Evolutionary conservation across 2,797 vertebrate genomes (phyloP).

Genomic region (Rhynchotus rufescens): DNA sequence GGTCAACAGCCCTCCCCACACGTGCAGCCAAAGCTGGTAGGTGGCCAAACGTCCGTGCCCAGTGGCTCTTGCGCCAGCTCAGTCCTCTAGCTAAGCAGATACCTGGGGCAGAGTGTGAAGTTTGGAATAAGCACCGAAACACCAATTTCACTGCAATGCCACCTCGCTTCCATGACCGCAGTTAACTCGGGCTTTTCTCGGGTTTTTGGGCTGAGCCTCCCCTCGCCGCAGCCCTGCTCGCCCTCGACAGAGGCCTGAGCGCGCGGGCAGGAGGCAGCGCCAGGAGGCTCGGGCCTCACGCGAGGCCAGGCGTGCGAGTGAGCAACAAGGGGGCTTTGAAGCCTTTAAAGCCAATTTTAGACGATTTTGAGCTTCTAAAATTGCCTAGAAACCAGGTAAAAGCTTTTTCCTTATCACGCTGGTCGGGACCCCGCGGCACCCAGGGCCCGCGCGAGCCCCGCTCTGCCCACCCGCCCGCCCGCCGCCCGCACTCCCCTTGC

Average conservation of each 20-base stretch:
- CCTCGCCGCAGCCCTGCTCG: not conserved
- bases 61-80: not conserved
- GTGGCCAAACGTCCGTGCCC: not conserved
- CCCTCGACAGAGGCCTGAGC: fast-evolving
- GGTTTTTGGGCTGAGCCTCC: not conserved
- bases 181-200: not conserved
- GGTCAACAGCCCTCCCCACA: not conserved
- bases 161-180: not conserved
- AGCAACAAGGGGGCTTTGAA: not conserved
- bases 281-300: not conserved
- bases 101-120: not conserved
- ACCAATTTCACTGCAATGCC: not conserved
- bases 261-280: fast-evolving
- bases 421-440: too few relatives aligned
- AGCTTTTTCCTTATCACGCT: too few relatives aligned
- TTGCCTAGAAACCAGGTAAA: not conserved
- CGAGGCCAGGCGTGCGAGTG: not conserved
- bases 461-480: too few relatives aligned
- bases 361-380: not conserved
- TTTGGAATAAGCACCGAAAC: not conserved
- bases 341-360: not conserved
- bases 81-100: not conserved
- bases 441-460: too few relatives aligned
- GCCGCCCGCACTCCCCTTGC: too few relatives aligned
- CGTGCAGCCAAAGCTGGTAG: not conserved